Percentiles rank a stretch among this genome's conserved stretches.
phyloP scores from a whole-genome alignment of 2,888 invertebrate genomes.

The Rotaria magnacalcarata region DNA sequence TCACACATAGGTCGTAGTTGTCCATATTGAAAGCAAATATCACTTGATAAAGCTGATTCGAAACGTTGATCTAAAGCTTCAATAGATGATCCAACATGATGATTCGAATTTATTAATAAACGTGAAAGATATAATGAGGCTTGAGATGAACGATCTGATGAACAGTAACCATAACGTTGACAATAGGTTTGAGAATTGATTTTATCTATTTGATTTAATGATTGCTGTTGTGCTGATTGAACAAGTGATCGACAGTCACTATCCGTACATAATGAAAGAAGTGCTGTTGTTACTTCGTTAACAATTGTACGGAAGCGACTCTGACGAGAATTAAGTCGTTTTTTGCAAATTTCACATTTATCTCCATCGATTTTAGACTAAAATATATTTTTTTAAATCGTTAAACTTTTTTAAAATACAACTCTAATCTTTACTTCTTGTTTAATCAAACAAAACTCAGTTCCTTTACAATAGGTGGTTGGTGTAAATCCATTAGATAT shows the following conservation, averaged over 20 bases:
- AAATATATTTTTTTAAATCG: no score
- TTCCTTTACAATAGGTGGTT: neutral
- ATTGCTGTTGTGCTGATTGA: neutral
- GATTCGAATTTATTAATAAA: no score
- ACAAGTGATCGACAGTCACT: neutral
- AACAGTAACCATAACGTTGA: constrained; percentile 21
- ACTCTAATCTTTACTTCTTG: neutral
- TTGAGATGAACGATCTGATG: constrained; percentile 13
- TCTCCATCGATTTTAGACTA: neutral
- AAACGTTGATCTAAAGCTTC: constrained; percentile 3
- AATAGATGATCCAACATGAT: no score
- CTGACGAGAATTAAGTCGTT: neutral
- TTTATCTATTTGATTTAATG: neutral
- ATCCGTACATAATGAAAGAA: neutral
- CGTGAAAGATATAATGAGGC: neutral
- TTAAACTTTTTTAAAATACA: no score
- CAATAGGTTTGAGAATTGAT: neutral
- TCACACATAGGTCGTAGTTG: neutral
- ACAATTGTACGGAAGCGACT: neutral
- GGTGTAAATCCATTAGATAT: neutral
- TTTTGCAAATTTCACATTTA: constrained; percentile 1
- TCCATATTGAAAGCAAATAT: neutral
- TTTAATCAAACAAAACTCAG: neutral
- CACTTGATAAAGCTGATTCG: neutral
- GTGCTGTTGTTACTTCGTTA: neutral